Conservation (phyloP, 2,888 invertebrate species). For the Myopa tessellatipennis region DNA sequence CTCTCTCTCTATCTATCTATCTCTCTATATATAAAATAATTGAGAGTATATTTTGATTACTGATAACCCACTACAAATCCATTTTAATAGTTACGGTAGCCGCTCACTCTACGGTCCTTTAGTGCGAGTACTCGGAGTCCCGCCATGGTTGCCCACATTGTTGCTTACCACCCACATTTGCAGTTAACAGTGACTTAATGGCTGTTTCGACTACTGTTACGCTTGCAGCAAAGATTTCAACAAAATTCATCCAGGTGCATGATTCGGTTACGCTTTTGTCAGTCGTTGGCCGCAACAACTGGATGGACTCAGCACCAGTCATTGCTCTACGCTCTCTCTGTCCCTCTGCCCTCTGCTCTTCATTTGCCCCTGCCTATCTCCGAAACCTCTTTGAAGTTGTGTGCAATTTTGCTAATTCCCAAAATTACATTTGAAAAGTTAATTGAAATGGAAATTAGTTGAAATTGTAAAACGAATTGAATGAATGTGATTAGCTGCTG, state of each 20-base stretch:
- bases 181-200: slow-evolving; percentile 53
- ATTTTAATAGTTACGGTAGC: slow-evolving; percentile 38
- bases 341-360: neutral
- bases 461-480: slow-evolving; percentile 67
- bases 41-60: slow-evolving; percentile 53
- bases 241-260: slow-evolving; percentile 62
- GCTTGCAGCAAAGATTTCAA: slow-evolving; percentile 47
- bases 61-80: slow-evolving; percentile 55
- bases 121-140: slow-evolving; percentile 20
- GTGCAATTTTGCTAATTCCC: slow-evolving; percentile 52
- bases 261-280: slow-evolving; percentile 66
- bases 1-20: no score
- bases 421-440: slow-evolving; percentile 67
- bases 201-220: slow-evolving; percentile 61
- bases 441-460: slow-evolving; percentile 67
- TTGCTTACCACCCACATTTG: neutral
- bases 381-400: slow-evolving; percentile 3
- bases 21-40: no score
- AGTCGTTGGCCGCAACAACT: slow-evolving; percentile 45
- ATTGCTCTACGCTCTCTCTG: neutral
- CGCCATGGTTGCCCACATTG: neutral
- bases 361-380: neutral
- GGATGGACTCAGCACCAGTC: slow-evolving; percentile 12
- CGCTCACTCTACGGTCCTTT: no score
- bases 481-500: slow-evolving; percentile 64